phyloP scores from a whole-genome alignment of 1,140 invertebrate genomes.

The Eumeta japonica region DNA sequence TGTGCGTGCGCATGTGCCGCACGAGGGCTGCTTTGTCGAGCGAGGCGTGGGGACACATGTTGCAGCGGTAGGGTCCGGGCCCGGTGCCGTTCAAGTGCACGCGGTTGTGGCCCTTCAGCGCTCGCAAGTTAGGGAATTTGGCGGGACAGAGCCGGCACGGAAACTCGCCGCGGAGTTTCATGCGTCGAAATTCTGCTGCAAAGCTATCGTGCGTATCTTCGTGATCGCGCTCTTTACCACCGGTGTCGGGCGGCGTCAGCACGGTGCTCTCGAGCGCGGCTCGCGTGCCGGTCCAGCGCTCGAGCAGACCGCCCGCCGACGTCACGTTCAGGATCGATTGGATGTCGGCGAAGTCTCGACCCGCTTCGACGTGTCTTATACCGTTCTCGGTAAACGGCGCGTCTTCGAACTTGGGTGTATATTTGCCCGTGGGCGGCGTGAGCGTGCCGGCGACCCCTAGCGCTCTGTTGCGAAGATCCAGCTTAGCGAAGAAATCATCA shows the following conservation, averaged over 20 bases:
- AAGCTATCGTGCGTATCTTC: conserved; percentile 81
- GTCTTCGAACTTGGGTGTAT: conserved; percentile 42
- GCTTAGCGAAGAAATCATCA: conserved; percentile 76
- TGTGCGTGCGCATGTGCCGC: conserved; percentile 89
- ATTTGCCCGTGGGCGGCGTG: conserved; percentile 52
- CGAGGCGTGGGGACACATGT: conserved; percentile 87
- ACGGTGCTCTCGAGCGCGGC: conserved; percentile 39
- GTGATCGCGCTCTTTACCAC: conserved; percentile 51
- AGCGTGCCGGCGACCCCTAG: conserved; percentile 44
- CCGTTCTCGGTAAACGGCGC: conserved; percentile 30
- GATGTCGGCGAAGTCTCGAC: conserved; percentile 79
- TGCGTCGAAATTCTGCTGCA: conserved; percentile 75
- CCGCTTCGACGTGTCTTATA: conserved; percentile 50
- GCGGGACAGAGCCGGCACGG: conserved; percentile 82
- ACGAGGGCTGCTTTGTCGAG: conserved; percentile 87
- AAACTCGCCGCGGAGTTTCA: conserved; percentile 85
- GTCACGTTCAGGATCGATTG: conserved; percentile 78
- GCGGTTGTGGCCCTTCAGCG: conserved; percentile 85
- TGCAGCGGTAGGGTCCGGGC: conserved; percentile 81
- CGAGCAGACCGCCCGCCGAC: conserved; percentile 63
- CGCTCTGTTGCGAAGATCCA: conserved; percentile 73
- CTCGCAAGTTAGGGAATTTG: conserved; percentile 84
- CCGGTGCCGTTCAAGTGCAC: conserved; percentile 70
- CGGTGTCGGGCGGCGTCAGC: conserved; percentile 39
- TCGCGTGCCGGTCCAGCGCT: conserved; percentile 53